phyloP scores from a whole-genome alignment of 2,888 invertebrate species.

The Dimorphilus gyrociliatus region DNA sequence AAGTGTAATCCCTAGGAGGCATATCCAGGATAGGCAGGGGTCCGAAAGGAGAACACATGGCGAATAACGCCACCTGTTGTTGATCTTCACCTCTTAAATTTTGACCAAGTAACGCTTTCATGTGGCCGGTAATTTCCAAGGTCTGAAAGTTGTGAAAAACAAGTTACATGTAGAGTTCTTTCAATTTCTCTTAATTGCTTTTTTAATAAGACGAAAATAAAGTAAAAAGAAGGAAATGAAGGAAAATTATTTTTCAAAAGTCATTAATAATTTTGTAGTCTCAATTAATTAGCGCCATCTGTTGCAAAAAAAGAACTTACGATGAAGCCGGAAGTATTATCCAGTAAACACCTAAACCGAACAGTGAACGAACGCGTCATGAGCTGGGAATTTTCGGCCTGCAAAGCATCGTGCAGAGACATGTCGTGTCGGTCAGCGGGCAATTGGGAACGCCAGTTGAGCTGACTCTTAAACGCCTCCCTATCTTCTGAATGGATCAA shows the following conservation, averaged over 20 bases:
- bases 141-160: conserved; percentile 50
- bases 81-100: conserved; percentile 42
- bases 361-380: conserved; percentile 94
- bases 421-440: conserved; percentile 37
- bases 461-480: conserved; percentile 83
- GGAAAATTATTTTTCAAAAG: no score
- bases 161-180: background rate
- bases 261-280: no score
- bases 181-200: background rate
- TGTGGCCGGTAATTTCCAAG: conserved; percentile 88
- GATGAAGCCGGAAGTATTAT: conserved; percentile 98
- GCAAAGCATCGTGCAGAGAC: conserved; percentile 68
- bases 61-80: conserved; percentile 74
- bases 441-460: conserved; percentile 41
- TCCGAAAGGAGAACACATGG: conserved; percentile 95
- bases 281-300: no score
- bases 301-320: no score
- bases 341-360: conserved; percentile 90
- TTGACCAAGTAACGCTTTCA: conserved; percentile 88
- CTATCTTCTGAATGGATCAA: conserved; percentile 96
- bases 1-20: conserved; percentile 96
- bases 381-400: conserved; percentile 70
- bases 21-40: conserved; percentile 90
- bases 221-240: no score
- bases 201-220: background rate